Base-by-base conservation (phyloP, 2,113 vertebrate species). In the Crypturellus undulatus region DNA sequence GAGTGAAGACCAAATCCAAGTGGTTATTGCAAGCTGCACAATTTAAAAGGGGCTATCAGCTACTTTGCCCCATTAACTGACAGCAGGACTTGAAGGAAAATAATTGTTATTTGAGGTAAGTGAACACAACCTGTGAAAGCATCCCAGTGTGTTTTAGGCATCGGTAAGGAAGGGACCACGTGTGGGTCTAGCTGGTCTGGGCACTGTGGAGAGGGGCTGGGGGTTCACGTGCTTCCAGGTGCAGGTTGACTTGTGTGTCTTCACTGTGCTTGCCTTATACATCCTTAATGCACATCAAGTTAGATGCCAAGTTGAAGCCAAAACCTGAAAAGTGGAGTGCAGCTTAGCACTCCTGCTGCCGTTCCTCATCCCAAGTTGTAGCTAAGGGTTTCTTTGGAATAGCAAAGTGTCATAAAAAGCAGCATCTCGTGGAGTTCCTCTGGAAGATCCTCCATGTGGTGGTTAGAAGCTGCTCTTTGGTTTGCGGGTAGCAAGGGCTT, bases 161-260 rank as follows among this genome's bases (percentile, higher is more conserved):
- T 62, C 2, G 0, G 40, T 6, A 12, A 59, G 9, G 12, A 38
- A 7, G 5, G 52, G 16, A 49, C 38, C 3, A 0, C 0, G 3
- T 14, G 21, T 58, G 22, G 36, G 62, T 42, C 43, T 64, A 42
- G 36, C 30, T 34, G 13, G 38, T 6, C 10, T 10, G 67, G 52
- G 42, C 26, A 60, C 17, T 1, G 5, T 12, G 38, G 75, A 51
- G 56, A 32, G 63, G 43, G 38, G 56, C 68, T 63, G 63, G 10
- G 47, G 75, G 6, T 13, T 68, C 0, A 0, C 3, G 12, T 28
- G 63, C 0, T 3, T 32, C 67, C 21, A 12, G 28, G 17, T 42
- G 51, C 26, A n/a, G 21, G 21, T 2, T n/a, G 22, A 2, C 24
- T 52, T 12, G 9, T 16, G 45, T 65, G 67, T 67, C 49, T 25